Percentiles rank a stretch among this genome's conserved stretches.
Evolutionary conservation across 2,888 invertebrate genomes (phyloP).

Genomic region (Slavum lentiscoides): DNA sequence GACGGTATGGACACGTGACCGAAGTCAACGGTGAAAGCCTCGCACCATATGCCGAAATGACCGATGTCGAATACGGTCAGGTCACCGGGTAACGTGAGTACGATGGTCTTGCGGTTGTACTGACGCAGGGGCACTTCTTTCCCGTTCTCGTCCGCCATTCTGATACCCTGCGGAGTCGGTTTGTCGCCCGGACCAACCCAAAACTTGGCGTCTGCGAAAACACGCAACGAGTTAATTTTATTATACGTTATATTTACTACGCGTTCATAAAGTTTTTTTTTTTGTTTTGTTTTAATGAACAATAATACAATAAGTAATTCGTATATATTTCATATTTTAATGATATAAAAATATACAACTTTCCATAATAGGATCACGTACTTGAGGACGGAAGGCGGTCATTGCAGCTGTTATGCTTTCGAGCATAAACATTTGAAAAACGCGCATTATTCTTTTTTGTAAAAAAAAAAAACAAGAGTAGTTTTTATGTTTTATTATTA

Average conservation of each 20-base stretch:
- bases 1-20: conserved; percentile 81
- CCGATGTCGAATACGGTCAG: conserved; percentile 90
- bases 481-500: too few relatives aligned
- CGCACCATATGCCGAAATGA: conserved; percentile 91
- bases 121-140: conserved; percentile 76
- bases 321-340: not conserved
- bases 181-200: conserved; percentile 85
- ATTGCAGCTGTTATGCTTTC: not conserved
- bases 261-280: not conserved
- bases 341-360: not conserved
- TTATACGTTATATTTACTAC: not conserved
- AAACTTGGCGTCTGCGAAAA: conserved; percentile 81
- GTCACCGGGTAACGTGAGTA: conserved; percentile 84
- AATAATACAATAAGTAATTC: not conserved
- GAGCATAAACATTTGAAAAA: conserved; percentile 24
- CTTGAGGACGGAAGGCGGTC: not conserved
- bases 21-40: conserved; percentile 89
- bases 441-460: not conserved
- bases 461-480: too few relatives aligned
- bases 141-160: conserved; percentile 90
- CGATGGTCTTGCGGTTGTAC: conserved; percentile 85
- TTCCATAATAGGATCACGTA: conserved; percentile 20
- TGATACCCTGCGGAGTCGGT: conserved; percentile 80
- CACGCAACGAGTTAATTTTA: not conserved
- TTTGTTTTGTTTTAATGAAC: not conserved